These are phyloP conservation scores for Eumacrocentrus americanus DNA, from an alignment of 2,888 invertebrate genomes.

Conservation along the genomic window DNA sequence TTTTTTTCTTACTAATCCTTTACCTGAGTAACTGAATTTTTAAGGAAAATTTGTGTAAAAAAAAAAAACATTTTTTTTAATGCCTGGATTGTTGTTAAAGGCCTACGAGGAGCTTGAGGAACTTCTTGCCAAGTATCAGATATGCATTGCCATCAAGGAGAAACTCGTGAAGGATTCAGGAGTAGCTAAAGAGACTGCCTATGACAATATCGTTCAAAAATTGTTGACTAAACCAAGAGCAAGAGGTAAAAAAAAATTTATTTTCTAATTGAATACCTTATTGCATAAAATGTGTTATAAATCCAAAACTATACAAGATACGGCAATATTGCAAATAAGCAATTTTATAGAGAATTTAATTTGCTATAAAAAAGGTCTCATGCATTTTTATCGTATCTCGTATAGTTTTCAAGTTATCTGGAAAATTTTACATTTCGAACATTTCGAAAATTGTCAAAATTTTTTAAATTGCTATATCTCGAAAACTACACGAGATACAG, in stretches of 20 bases:
- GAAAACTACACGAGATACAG: no score
- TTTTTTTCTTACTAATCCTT: background rate
- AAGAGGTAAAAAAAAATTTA: slow-evolving; percentile 71
- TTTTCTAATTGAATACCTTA: background rate
- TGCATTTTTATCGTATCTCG: no score
- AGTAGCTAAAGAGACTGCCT: slow-evolving; percentile 85
- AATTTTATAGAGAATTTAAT: no score
- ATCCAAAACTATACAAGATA: no score
- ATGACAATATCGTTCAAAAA: slow-evolving; percentile 86
- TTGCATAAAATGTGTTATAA: no score
- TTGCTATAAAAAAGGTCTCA: no score
- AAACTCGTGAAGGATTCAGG: slow-evolving; percentile 95
- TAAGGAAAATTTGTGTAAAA: background rate
- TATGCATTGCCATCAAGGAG: slow-evolving; percentile 95
- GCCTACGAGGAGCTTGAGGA: slow-evolving; percentile 94
- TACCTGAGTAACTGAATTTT: no score
- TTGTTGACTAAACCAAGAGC: slow-evolving; percentile 86
- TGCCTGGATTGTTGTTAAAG: slow-evolving; percentile 68
- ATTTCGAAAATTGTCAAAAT: background rate
- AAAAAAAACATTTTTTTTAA: slow-evolving; percentile 21
- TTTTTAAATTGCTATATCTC: background rate
- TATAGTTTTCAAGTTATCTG: no score
- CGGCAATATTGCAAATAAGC: no score
- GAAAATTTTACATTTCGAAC: no score
- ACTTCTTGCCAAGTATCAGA: slow-evolving; percentile 78